Percentiles rank a stretch among this genome's conserved stretches.
These are phyloP conservation scores for Phalacrocorax carbo DNA, from an alignment of 2,113 vertebrate species.

Conservation along the genomic window DNA sequence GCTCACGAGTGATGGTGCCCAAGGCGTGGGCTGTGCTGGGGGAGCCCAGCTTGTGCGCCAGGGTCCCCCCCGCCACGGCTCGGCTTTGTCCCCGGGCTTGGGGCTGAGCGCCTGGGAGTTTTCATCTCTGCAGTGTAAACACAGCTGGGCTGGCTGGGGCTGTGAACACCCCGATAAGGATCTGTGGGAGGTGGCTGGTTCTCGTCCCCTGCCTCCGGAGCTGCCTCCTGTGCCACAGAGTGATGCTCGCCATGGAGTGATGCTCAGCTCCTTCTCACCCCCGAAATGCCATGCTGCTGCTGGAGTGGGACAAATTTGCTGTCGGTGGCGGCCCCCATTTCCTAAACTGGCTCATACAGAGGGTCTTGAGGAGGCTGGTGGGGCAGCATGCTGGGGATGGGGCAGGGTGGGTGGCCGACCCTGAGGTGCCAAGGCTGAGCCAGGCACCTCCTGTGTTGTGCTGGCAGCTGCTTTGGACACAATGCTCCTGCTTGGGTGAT, in stretches of 20 bases:
- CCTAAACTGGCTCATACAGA: accelerated
- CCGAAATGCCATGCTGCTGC: accelerated
- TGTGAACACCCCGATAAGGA: not conserved
- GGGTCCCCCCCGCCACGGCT: not conserved
- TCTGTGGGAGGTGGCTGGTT: not conserved
- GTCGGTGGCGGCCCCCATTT: accelerated
- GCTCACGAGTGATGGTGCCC: not conserved
- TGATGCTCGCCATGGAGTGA: accelerated
- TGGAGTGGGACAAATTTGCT: not conserved
- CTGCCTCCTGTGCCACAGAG: not conserved
- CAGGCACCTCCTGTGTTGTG: not conserved
- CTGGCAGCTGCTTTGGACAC: not conserved
- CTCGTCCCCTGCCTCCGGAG: not conserved
- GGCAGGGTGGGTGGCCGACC: not conserved
- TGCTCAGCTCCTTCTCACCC: not conserved
- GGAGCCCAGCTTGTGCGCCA: accelerated
- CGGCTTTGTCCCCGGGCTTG: not conserved
- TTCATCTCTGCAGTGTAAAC: conserved; percentile 21
- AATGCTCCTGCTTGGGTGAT: not conserved
- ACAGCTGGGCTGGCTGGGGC: conserved; percentile 44
- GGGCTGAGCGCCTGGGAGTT: not conserved
- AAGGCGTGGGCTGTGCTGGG: not conserved
- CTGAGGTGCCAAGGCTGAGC: not conserved
- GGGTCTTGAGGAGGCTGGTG: not conserved
- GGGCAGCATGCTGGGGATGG: accelerated